Percentiles rank a stretch among this genome's conserved stretches.
These are phyloP conservation scores for Platysteira castanea DNA, from an alignment of 2,113 vertebrate genomes.

Conservation along the genomic window DNA sequence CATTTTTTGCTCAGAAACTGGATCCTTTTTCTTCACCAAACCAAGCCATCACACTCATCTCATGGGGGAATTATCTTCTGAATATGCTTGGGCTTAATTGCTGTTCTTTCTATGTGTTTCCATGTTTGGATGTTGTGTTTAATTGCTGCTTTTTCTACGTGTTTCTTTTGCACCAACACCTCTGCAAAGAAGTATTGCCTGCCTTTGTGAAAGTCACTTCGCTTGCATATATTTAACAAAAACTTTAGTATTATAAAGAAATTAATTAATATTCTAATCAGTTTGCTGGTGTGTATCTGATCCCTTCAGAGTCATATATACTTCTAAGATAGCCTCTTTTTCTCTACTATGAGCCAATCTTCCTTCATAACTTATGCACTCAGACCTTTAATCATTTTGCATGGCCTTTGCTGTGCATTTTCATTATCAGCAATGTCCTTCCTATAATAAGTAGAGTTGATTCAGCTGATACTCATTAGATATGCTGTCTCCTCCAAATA, in stretches of 20 bases:
- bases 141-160: background rate
- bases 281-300: background rate
- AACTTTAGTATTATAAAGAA: background rate
- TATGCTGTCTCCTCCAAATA: conserved; percentile 55
- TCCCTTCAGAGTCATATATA: background rate
- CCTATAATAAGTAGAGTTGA: conserved; percentile 54
- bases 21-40: background rate
- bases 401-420: conserved; percentile 14
- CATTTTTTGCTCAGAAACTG: background rate
- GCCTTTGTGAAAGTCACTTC: background rate
- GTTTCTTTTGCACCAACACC: background rate
- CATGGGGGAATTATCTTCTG: background rate
- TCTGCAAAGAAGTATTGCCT: background rate
- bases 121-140: background rate
- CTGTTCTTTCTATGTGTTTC: background rate
- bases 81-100: background rate
- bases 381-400: conserved; percentile 42
- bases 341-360: conserved; percentile 2
- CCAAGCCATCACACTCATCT: background rate
- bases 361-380: conserved; percentile 45
- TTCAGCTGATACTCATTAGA: conserved; percentile 54
- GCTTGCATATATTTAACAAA: background rate
- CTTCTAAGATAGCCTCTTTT: background rate
- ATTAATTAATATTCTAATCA: conserved; percentile 31
- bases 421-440: conserved; percentile 56